These are phyloP conservation scores for Drosophila pandora DNA, from an alignment of 1,140 invertebrate genomes.

Conservation along the genomic window DNA sequence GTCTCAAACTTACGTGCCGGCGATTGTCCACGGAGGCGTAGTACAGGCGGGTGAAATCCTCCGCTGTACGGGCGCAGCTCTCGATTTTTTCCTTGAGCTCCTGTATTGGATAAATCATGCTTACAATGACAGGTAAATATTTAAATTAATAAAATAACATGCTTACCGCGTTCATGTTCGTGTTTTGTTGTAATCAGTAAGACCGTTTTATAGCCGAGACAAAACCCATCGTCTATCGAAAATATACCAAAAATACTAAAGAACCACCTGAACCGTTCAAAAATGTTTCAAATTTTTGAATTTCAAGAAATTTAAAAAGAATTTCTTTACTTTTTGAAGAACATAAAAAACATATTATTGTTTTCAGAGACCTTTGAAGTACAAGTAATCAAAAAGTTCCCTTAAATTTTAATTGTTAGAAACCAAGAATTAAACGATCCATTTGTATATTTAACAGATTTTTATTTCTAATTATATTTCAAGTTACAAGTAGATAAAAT, in stretches of 20 bases:
- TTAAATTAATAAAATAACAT: conserved; percentile 1
- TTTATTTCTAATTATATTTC: conserved; percentile 36
- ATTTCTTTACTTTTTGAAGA: no score
- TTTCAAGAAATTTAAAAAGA: no score
- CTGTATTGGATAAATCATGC: conserved; percentile 10
- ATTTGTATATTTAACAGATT: not conserved
- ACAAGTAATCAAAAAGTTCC: no score
- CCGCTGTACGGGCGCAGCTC: conserved; percentile 89
- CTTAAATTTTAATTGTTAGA: not conserved
- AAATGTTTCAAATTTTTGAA: no score
- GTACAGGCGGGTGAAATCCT: conserved; percentile 92
- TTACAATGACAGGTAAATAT: not conserved
- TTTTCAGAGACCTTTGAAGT: not conserved
- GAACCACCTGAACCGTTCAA: not conserved
- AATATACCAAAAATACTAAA: not conserved
- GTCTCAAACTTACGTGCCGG: conserved; percentile 87
- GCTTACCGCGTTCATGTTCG: conserved; percentile 1
- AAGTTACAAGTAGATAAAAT: conserved; percentile 23
- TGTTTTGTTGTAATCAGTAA: not conserved
- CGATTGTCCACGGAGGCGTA: conserved; percentile 92
- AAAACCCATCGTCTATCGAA: not conserved
- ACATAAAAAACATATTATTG: no score
- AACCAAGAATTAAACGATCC: not conserved
- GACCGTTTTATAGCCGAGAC: conserved; percentile 1
- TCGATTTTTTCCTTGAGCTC: conserved; percentile 86